Evolutionary conservation across 37 sponge, comb jelly and placozoan genomes (phyloP).

Genomic region (Ianthella basta): DNA sequence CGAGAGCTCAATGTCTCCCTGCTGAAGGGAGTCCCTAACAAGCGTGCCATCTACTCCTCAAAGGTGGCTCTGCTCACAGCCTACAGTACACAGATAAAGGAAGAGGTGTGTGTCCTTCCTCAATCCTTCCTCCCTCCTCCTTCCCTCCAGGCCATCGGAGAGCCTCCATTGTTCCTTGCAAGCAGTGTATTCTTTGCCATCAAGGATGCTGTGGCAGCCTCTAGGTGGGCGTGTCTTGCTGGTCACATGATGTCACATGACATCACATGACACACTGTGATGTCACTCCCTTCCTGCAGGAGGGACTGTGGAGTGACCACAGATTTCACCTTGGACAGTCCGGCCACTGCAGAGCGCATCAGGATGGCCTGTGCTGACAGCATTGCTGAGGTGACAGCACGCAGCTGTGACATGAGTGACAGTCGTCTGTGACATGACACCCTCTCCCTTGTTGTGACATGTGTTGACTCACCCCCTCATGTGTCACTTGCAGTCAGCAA

Average conservation of each 20-base stretch:
- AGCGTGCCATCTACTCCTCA: conserved; percentile 77
- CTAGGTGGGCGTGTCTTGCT: conserved; percentile 20
- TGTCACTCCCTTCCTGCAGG: conserved; percentile 18
- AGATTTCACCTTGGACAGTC: conserved; percentile 63
- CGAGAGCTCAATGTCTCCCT: conserved; percentile 75
- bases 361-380: conserved; percentile 84
- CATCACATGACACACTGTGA: neutral
- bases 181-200: conserved; percentile 86
- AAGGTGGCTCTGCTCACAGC: conserved; percentile 52
- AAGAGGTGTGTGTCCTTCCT: too few species aligned
- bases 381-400: conserved; percentile 37
- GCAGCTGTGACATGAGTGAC: neutral
- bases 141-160: conserved; percentile 77
- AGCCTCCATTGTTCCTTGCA: conserved; percentile 91
- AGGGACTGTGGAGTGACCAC: conserved; percentile 45
- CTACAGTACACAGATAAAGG: too few species aligned
- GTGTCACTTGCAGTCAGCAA: neutral
- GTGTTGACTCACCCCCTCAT: neutral
- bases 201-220: conserved; percentile 70
- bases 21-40: conserved; percentile 64
- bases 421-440: neutral
- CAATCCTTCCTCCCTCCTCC: neutral
- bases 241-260: neutral
- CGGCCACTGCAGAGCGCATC: conserved; percentile 84
- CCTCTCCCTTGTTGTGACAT: neutral